Conservation (phyloP, 2,888 invertebrate genomes). For the Chromoteleia sp. region DNA sequence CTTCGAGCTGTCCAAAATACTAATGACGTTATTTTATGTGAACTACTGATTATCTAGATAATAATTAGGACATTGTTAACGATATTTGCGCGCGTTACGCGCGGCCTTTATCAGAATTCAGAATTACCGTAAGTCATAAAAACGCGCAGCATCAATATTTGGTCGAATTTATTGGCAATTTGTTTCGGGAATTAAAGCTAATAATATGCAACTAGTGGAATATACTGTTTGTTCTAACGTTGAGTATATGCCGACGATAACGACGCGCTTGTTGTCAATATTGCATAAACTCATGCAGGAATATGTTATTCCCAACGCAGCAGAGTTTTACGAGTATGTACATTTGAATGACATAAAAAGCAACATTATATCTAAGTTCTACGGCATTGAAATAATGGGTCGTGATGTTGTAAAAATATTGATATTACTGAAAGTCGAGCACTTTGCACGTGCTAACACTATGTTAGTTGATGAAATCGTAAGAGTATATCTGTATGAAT, state of each 20-base stretch:
- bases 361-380: slow-evolving; percentile 25
- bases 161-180: slow-evolving; percentile 4
- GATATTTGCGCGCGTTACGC: slow-evolving; percentile 24
- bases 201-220: slow-evolving; percentile 34
- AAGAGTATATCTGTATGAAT: not conserved
- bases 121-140: slow-evolving; percentile 17
- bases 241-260: slow-evolving; percentile 6
- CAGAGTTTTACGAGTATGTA: slow-evolving; percentile 21
- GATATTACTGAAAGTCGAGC: not conserved
- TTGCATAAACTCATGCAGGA: slow-evolving; percentile 12
- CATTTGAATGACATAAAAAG: slow-evolving; percentile 33
- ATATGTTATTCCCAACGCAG: slow-evolving; percentile 7
- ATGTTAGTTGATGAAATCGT: slow-evolving; percentile 1
- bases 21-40: slow-evolving; percentile 64
- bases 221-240: slow-evolving; percentile 25
- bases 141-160: slow-evolving; percentile 11
- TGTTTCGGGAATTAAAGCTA: slow-evolving; percentile 32
- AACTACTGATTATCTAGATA: slow-evolving; percentile 57
- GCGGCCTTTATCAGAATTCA: slow-evolving; percentile 22
- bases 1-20: slow-evolving; percentile 55
- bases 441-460: not conserved
- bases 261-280: slow-evolving; percentile 39
- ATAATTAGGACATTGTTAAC: slow-evolving; percentile 52
- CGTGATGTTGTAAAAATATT: slow-evolving; percentile 23
- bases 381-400: not conserved